Evolutionary conservation across 1,140 invertebrate genomes (phyloP).

Genomic region (Rhagoletis pomonella): DNA sequence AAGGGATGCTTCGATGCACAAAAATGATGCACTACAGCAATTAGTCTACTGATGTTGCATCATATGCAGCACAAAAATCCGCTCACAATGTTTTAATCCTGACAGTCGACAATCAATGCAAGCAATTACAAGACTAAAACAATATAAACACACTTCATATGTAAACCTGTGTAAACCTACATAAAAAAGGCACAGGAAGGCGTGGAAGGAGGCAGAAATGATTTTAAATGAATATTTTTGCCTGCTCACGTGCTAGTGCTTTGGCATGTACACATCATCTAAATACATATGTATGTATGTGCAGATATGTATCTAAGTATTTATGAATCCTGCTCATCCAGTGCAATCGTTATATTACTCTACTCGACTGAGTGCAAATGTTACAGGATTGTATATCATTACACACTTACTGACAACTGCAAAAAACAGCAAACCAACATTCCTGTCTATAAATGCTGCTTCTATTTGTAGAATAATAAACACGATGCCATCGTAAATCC

Average conservation of each 20-base stretch:
- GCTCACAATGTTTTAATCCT: not conserved
- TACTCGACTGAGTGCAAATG: not conserved
- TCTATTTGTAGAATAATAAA: not conserved
- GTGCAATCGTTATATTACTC: not conserved
- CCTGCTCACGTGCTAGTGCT: too few relatives aligned
- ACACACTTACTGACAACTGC: not conserved
- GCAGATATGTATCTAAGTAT: not conserved
- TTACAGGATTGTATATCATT: not conserved
- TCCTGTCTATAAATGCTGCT: not conserved
- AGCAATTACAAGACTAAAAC: conserved; percentile 17
- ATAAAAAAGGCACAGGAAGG: not conserved
- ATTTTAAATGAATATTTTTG: too few relatives aligned
- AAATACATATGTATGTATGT: too few relatives aligned
- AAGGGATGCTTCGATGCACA: not conserved
- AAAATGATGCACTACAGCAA: conserved; percentile 9
- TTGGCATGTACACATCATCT: not conserved
- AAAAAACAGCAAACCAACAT: not conserved
- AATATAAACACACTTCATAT: not conserved
- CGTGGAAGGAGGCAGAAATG: too few relatives aligned
- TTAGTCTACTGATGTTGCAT: not conserved
- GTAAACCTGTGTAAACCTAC: not conserved
- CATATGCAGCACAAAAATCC: conserved; percentile 9
- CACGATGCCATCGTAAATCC: not conserved
- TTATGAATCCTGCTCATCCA: not conserved
- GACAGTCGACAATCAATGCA: not conserved